Base-by-base conservation (phyloP, 2,797 vertebrate species). In the Neomorphus geoffroyi region DNA sequence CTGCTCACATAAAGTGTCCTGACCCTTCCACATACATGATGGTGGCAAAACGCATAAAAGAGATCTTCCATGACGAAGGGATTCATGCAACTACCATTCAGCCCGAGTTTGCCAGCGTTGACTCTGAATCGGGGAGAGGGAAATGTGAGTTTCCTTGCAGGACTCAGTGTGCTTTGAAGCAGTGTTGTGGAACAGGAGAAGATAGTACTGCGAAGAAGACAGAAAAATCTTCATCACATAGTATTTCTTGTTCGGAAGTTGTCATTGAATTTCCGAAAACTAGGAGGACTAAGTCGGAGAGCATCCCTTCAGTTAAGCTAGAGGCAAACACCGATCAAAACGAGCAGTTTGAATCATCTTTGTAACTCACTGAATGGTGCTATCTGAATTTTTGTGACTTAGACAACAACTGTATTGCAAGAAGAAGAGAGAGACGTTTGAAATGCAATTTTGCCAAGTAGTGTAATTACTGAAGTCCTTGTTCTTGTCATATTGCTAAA, bases 1-100 rank as follows among this genome's bases (percentile, higher is more conserved):
- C 99, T 1, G 99, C 99, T 8, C 99, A 99, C 97, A 99, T 99
- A 90, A 99, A 99, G 97, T 99, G 99, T 95, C 98, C 98, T 6
- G 99, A 99, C 96, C 99, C 99, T 75, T 96, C 99, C 5, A 98
- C 99, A 0, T 99, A 99, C 98, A 99, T 99, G 99, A 98, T 99
- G 35, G 99, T 99, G 97, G 99, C 99, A 60, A 99, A 99, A 92
- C 99, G 98, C 91, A 99, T 99, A 86, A 99, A 99, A 94, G 99
- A 99, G 97, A 99, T 99, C 95, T 99, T 99, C 90, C 99, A 99
- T 8, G 92, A 99, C 1, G 99, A 99, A 95, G 99, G 99, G 88
- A 99, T 99, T 97, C 99, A 99, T 1, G 99, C 99, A 69, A 99
- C 99, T 26, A 99, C 99, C 97, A 99, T 99, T 96, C 99, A 99